Conservation (phyloP, 2,113 vertebrate genomes). For the Paraplagusia blochii region DNA sequence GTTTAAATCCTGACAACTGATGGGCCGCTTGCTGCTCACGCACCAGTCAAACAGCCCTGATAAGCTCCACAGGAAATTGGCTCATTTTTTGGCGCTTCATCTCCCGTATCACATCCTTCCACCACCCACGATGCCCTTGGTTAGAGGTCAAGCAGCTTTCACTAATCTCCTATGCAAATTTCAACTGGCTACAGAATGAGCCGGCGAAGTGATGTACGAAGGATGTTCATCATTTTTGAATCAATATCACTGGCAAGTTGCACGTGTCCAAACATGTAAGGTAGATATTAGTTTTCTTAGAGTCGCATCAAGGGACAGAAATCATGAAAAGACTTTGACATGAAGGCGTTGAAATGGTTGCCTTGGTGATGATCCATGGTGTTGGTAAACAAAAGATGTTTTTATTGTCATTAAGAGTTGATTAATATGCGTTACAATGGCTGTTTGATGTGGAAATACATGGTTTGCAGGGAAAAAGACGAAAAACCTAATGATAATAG, state of each 20-base stretch:
- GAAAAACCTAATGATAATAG: too few species aligned
- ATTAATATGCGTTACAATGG: too few species aligned
- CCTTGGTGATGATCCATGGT: conserved; percentile 2
- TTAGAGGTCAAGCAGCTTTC: conserved; percentile 66
- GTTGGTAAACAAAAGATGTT: too few species aligned
- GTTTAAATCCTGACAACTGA: conserved; percentile 74
- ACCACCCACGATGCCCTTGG: conserved; percentile 58
- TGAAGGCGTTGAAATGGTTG: background rate
- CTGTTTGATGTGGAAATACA: too few species aligned
- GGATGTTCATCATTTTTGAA: conserved; percentile 41
- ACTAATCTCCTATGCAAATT: conserved; percentile 65
- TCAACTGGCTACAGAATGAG: conserved; percentile 31
- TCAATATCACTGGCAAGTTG: conserved; percentile 38
- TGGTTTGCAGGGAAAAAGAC: too few species aligned
- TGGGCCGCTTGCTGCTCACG: conserved; percentile 57
- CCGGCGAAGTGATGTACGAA: conserved; percentile 31
- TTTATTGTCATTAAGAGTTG: too few species aligned
- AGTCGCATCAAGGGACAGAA: background rate
- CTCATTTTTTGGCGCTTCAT: conserved; percentile 59
- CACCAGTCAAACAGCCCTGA: conserved; percentile 63
- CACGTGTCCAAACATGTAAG: conserved; percentile 12
- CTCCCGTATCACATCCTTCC: conserved; percentile 52
- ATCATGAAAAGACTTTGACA: conserved; percentile 5
- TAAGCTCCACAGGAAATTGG: conserved; percentile 72
- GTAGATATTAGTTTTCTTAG: conserved; percentile 18